These are phyloP conservation scores for Apostichopus leukothele DNA, from an alignment of 53 echinoderm and acorn worm species.

Conservation along the genomic window DNA sequence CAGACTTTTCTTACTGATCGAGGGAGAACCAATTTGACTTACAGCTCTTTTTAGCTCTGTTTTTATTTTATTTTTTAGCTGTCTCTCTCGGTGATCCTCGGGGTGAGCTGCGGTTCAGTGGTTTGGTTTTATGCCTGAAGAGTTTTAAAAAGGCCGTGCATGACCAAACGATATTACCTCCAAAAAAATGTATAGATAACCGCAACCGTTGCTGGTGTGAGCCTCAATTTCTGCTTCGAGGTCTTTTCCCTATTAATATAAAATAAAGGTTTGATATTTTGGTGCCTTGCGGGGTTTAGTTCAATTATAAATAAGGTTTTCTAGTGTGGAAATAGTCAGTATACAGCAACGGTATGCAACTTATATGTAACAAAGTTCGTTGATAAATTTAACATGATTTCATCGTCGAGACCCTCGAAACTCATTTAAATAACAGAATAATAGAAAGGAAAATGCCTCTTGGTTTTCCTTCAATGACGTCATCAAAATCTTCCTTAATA, in stretches of 20 bases:
- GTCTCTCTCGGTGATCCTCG: not conserved
- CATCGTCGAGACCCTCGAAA: too few relatives aligned
- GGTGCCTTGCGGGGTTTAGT: not conserved
- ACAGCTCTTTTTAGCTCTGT: too few relatives aligned
- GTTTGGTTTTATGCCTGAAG: not conserved
- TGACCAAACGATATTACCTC: not conserved
- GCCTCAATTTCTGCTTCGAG: not conserved
- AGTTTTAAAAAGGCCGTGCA: not conserved
- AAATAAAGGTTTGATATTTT: not conserved
- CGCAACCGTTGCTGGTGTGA: not conserved
- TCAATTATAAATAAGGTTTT: not conserved
- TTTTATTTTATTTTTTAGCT: not conserved
- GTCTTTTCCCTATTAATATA: not conserved
- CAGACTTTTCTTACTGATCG: not conserved
- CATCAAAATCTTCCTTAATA: not conserved
- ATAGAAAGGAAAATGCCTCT: not conserved
- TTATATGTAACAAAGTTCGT: not conserved
- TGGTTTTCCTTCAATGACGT: not conserved
- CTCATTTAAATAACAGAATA: not conserved
- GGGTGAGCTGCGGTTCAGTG: not conserved
- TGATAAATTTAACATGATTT: not conserved
- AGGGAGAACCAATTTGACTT: not conserved
- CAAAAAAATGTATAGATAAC: not conserved
- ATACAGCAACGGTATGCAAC: not conserved
- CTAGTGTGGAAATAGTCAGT: not conserved